phyloP scores from a whole-genome alignment of 2,113 vertebrate genomes.

The Manacus vitellinus region DNA sequence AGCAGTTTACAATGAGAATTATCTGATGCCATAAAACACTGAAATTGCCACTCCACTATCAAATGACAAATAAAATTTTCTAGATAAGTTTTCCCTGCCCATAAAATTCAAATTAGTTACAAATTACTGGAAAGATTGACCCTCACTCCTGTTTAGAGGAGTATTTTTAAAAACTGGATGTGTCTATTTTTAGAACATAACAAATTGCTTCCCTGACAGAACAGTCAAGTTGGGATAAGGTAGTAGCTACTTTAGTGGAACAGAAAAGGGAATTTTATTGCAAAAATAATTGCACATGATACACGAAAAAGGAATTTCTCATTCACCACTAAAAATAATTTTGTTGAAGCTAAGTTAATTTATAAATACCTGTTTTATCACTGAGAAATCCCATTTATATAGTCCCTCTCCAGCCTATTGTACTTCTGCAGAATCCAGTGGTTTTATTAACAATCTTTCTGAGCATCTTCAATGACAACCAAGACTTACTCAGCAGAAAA shows the following conservation, averaged over 20 bases:
- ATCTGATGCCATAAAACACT: not conserved
- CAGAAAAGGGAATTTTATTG: not conserved
- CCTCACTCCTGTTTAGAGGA: not conserved
- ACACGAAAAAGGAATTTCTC: not conserved
- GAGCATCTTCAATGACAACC: not conserved
- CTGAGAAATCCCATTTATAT: not conserved
- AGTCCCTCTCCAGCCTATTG: not conserved
- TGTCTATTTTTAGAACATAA: not conserved
- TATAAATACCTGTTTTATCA: not conserved
- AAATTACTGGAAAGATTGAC: not conserved
- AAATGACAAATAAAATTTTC: not conserved
- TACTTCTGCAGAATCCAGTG: not conserved
- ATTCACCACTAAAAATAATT: not conserved
- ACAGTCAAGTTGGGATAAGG: not conserved
- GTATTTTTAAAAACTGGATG: not conserved
- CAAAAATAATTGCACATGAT: not conserved
- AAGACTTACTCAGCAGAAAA: not conserved
- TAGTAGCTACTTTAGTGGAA: not conserved
- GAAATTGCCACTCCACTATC: not conserved
- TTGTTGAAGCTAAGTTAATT: not conserved
- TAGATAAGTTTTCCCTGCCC: accelerated
- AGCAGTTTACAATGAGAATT: not conserved
- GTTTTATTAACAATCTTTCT: not conserved
- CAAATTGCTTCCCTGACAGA: not conserved
- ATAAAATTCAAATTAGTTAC: not conserved